Evolutionary conservation across 2,888 invertebrate genomes (phyloP), one percentile per base, ranked within the genome.

Genomic region (Caenorhabditis afra): DNA sequence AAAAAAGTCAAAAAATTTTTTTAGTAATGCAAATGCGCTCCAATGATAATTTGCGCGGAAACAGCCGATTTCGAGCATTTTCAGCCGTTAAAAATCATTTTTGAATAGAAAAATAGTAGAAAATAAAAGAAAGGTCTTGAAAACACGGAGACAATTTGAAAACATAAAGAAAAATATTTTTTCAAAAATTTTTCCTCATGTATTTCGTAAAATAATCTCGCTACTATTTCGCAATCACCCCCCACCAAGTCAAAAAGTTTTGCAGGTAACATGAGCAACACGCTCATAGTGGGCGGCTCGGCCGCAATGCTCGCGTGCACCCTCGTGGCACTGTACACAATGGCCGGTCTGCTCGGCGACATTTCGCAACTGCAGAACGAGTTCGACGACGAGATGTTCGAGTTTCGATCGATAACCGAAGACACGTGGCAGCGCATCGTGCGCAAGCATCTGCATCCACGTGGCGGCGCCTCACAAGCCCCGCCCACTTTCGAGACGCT

Each of bases 361-460:
- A 79, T 85, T 64, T 74, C 68, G 57, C 64, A 75, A 16, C 81
- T 85, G 22, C 81, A 85, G 47, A 58, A 61, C 0, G 81, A 84
- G 23, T 77, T 85, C 59, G 79, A 81, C 41, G 73, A 76, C 37
- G 82, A 82, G 29, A 80, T 85, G 81, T 55, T 70, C 50, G 74
- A 85, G 52, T 71, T 82, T 61, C 50, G 83, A 75, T 70, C 66
- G 11, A 71, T 85, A 20, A 79, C 84, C 3, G 73, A 79, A n/a
- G 84, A 85, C 59, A 84, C 84, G 18, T 85, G 85, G 85, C 59
- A 59, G n/a, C 77, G 82, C 44, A 79, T 85, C 52, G 66, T 84
- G 29, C 62, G n/a, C 22, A 83, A 83, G 50, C 85, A 84, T 53
- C 11, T 58, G 29, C 75, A 79, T 66, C 84, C 84, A n/a, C 7